Conservation (phyloP, 1,140 invertebrate genomes). For the Oscheius sp. region DNA sequence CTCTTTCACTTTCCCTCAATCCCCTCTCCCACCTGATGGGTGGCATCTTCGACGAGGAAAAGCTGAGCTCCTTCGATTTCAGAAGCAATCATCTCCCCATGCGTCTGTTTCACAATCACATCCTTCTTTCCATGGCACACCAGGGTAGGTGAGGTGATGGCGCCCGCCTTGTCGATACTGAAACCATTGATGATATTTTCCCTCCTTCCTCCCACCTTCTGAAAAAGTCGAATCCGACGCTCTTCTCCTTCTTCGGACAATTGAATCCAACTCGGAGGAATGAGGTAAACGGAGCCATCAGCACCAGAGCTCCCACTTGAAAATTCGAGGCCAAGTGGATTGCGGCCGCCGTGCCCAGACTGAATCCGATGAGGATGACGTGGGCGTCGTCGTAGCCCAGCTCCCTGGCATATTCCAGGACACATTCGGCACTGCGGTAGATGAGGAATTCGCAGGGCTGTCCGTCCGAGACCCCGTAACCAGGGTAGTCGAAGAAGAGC, state of each 20-base stretch:
- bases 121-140: constrained; percentile 39
- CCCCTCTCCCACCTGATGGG: too few species aligned
- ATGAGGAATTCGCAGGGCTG: constrained; percentile 19
- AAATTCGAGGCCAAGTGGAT: constrained; percentile 34
- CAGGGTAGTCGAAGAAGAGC: constrained; percentile 38
- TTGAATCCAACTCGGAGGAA: constrained; percentile 31
- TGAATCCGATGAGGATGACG: constrained; percentile 34
- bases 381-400: constrained; percentile 10
- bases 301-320: constrained; percentile 26
- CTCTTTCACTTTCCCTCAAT: too few species aligned
- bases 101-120: constrained; percentile 18
- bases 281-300: constrained; percentile 43
- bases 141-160: constrained; percentile 12
- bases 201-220: constrained; percentile 19
- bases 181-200: constrained; percentile 1
- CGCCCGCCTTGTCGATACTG: constrained; percentile 23
- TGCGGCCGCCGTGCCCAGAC: constrained; percentile 38
- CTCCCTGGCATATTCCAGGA: constrained; percentile 22
- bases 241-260: constrained; percentile 3
- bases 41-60: constrained; percentile 24
- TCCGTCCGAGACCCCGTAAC: constrained; percentile 37
- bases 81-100: constrained; percentile 17
- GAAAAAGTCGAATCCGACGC: constrained; percentile 30
- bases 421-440: constrained; percentile 30
- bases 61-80: constrained; percentile 20